These are phyloP conservation scores for Aldabrachelys gigantea DNA, from an alignment of 2,113 vertebrate species.

Conservation along the genomic window DNA sequence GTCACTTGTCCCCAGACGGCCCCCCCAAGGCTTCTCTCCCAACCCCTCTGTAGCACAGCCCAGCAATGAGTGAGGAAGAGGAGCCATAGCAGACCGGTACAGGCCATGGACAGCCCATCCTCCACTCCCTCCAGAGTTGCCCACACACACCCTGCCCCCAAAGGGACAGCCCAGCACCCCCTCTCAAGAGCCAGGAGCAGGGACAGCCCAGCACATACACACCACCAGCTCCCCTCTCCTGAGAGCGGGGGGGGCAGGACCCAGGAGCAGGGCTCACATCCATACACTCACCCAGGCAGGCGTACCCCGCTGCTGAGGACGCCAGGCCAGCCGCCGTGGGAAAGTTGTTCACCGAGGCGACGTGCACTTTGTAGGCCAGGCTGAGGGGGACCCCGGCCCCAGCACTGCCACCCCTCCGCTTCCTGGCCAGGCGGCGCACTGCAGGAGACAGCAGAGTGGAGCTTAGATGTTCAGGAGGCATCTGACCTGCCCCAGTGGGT, in stretches of 20 bases:
- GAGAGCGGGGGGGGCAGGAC: too few species aligned
- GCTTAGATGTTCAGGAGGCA: accelerated
- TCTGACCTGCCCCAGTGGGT: not conserved
- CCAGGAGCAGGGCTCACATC: not conserved
- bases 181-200: not conserved
- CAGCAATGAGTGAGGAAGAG: not conserved
- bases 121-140: not conserved
- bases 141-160: too few species aligned
- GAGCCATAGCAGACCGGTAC: not conserved
- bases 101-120: not conserved
- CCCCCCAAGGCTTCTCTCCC: not conserved
- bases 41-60: not conserved
- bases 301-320: constrained; percentile 94
- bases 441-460: not conserved
- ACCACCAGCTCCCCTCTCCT: too few species aligned
- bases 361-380: constrained; percentile 88
- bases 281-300: constrained; percentile 89
- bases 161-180: not conserved
- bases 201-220: not conserved
- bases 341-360: constrained; percentile 94
- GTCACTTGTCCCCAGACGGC: too few species aligned
- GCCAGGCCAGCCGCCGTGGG: constrained; percentile 94
- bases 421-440: constrained; percentile 90
- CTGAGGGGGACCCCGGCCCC: constrained; percentile 38
- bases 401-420: constrained; percentile 72